These are phyloP conservation scores for Hydropsyche tenuis DNA, from an alignment of 1,140 invertebrate genomes.

Conservation along the genomic window DNA sequence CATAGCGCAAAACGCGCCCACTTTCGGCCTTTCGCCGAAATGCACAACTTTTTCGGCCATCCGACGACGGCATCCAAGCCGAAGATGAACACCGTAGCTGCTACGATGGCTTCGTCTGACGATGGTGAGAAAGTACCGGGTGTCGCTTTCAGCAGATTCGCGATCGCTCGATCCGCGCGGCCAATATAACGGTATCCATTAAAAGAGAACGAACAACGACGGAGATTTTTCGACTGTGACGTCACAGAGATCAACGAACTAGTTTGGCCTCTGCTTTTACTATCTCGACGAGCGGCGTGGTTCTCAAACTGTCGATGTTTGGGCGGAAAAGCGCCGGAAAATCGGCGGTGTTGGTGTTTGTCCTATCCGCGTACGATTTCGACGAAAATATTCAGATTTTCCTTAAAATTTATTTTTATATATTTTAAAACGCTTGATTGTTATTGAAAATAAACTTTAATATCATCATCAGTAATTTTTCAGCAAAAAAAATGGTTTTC, in stretches of 20 bases:
- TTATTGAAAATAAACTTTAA: too few relatives aligned
- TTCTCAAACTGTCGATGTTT: not conserved
- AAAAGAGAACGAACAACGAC: conserved; percentile 42
- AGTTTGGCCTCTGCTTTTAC: conserved; percentile 47
- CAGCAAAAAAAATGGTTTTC: too few relatives aligned
- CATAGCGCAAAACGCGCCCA: too few relatives aligned
- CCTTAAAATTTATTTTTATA: too few relatives aligned
- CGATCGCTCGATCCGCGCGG: conserved; percentile 30
- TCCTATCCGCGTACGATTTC: too few relatives aligned
- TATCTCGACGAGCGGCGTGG: conserved; percentile 32
- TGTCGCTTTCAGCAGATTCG: conserved; percentile 45
- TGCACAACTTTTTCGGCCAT: not conserved
- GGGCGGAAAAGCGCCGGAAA: not conserved
- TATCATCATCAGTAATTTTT: too few relatives aligned
- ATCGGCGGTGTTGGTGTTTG: not conserved
- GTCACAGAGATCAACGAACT: conserved; percentile 45
- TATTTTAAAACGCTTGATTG: too few relatives aligned
- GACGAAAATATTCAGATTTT: too few relatives aligned
- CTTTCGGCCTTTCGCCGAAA: not conserved
- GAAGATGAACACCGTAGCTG: not conserved
- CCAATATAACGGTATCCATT: conserved; percentile 33
- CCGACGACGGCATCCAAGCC: not conserved
- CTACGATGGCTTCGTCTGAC: not conserved
- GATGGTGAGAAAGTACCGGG: conserved; percentile 45
- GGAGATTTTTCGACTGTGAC: conserved; percentile 48